A percentile compares a stretch with the other conserved stretches of the same genome.
These are phyloP conservation scores for Pseudorectes ferrugineus DNA, from an alignment of 2,113 vertebrate species.

Conservation along the genomic window DNA sequence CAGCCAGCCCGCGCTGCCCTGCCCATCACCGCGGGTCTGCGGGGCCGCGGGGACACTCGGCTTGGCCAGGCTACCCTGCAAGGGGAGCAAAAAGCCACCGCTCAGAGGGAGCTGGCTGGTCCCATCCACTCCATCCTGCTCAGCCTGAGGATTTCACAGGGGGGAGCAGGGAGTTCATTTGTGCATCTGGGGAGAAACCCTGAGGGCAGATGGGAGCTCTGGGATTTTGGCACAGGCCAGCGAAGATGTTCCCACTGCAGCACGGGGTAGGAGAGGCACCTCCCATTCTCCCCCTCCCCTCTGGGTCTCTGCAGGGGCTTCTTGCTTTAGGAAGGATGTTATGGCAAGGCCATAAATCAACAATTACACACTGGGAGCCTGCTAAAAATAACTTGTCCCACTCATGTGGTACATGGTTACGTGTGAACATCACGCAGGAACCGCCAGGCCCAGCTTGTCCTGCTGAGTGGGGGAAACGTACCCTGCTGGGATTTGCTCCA, in stretches of 20 bases:
- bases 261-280: fast-evolving
- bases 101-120: neutral
- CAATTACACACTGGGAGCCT: neutral
- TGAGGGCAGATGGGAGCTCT: neutral
- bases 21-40: neutral
- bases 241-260: neutral
- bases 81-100: neutral
- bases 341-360: constrained; percentile 43
- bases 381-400: constrained; percentile 48
- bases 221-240: neutral
- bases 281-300: neutral
- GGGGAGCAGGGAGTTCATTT: neutral
- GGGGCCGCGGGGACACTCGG: neutral
- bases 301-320: neutral
- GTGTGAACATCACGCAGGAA: neutral
- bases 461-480: neutral
- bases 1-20: neutral
- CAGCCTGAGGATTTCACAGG: neutral
- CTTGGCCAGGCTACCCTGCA: constrained; percentile 65
- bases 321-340: constrained; percentile 10
- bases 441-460: neutral
- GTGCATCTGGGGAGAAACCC: neutral
- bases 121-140: neutral
- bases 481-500: neutral
- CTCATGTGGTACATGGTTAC: neutral